phyloP scores from a whole-genome alignment of 2,888 invertebrate species.

The Pediacus dermestoides region DNA sequence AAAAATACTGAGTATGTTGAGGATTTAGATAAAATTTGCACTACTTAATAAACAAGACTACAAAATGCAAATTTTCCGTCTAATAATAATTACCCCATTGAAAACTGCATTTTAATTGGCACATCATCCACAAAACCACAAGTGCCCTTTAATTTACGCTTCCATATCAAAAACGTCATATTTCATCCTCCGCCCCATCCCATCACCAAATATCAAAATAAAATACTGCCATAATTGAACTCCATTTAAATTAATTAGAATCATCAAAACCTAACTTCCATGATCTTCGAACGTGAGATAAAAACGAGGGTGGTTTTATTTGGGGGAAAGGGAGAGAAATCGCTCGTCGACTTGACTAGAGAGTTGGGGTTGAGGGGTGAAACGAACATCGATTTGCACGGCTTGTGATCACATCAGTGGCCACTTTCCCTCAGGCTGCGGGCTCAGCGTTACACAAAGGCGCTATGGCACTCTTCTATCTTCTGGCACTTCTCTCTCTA shows the following conservation, averaged over 20 bases:
- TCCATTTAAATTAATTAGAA: constrained; percentile 35
- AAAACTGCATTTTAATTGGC: too few relatives aligned
- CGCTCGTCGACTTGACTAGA: constrained; percentile 13
- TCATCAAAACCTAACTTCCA: constrained; percentile 29
- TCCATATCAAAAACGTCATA: too few relatives aligned
- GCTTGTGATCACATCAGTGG: constrained; percentile 49
- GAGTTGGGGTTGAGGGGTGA: constrained; percentile 35
- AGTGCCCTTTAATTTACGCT: too few relatives aligned
- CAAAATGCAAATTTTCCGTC: too few relatives aligned
- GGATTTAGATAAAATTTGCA: too few relatives aligned
- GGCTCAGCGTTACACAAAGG: constrained; percentile 43
- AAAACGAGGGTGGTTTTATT: constrained; percentile 33
- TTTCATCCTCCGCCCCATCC: too few relatives aligned
- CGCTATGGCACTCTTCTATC: constrained; percentile 23
- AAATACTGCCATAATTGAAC: constrained; percentile 22
- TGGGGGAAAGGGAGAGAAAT: constrained; percentile 16
- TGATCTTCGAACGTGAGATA: constrained; percentile 32
- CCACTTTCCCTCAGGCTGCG: constrained; percentile 45
- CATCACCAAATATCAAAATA: too few relatives aligned
- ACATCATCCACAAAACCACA: too few relatives aligned
- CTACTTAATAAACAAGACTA: too few relatives aligned
- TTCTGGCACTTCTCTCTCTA: constrained; percentile 2
- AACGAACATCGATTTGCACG: constrained; percentile 50
- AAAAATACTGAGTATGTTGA: too few relatives aligned
- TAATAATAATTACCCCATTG: too few relatives aligned